A percentile compares a stretch with the other conserved stretches of the same genome.
phyloP scores from a whole-genome alignment of 2,888 invertebrate genomes.

The Xestia xanthographa region DNA sequence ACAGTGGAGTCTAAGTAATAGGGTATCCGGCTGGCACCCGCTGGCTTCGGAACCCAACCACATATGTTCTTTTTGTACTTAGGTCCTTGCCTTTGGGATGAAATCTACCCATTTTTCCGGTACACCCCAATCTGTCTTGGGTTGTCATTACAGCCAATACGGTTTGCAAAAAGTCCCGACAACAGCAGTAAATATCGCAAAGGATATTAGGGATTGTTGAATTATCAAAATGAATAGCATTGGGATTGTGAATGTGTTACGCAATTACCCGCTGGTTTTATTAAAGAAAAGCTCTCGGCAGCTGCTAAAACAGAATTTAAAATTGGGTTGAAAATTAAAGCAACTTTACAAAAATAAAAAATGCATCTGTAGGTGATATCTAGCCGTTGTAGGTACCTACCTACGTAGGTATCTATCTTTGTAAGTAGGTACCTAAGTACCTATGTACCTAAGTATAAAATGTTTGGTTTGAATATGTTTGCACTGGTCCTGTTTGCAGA shows the following conservation, averaged over 20 bases:
- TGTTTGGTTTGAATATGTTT: background rate
- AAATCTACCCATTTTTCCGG: background rate
- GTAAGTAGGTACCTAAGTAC: background rate
- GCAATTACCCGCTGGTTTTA: background rate
- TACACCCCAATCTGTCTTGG: background rate
- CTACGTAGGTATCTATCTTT: too few relatives aligned
- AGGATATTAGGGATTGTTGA: background rate
- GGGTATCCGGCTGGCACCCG: background rate
- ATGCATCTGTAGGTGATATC: background rate
- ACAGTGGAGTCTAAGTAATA: background rate
- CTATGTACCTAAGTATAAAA: background rate
- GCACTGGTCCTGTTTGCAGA: constrained; percentile 25
- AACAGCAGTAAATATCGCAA: background rate
- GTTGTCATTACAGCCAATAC: background rate
- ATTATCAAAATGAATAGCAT: background rate
- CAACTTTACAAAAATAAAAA: background rate
- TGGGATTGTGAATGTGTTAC: background rate
- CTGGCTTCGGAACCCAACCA: background rate
- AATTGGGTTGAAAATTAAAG: background rate
- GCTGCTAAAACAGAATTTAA: constrained; percentile 12
- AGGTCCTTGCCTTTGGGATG: background rate
- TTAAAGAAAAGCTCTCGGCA: background rate
- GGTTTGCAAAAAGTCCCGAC: background rate
- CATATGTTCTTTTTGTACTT: background rate
- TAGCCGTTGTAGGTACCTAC: background rate